Evolutionary conservation across 2,113 vertebrate genomes (phyloP).

Genomic region (Prunella himalayana): DNA sequence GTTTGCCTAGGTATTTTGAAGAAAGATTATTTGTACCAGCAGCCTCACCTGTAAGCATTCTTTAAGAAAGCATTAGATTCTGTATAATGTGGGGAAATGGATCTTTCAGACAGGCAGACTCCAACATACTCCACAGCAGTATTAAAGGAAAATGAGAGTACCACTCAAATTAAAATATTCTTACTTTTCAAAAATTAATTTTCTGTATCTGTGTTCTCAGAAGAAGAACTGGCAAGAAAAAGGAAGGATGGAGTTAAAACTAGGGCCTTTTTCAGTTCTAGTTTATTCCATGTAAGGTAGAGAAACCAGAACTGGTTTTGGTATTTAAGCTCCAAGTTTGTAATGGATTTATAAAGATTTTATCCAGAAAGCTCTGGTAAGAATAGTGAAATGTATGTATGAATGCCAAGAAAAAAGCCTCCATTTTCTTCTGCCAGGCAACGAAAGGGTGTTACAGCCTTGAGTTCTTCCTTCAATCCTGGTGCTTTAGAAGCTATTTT

Average conservation of each 20-base stretch:
- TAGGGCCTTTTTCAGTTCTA: not conserved
- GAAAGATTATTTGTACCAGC: not conserved
- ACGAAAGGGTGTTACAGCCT: not conserved
- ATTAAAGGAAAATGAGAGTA: not conserved
- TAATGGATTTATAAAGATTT: not conserved
- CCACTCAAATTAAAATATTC: not conserved
- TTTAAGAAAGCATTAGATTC: not conserved
- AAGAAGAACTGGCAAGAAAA: not conserved
- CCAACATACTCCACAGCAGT: not conserved
- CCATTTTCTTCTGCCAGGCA: not conserved
- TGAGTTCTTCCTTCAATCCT: not conserved
- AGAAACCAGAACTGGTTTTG: not conserved
- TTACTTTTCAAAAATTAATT: not conserved
- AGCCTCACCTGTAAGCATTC: not conserved
- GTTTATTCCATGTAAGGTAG: not conserved
- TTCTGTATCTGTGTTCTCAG: not conserved
- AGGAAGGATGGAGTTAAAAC: not conserved
- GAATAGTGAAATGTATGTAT: not conserved
- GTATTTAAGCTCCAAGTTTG: not conserved
- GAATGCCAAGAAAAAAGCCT: not conserved
- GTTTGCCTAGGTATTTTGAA: not conserved
- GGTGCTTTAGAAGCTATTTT: not conserved
- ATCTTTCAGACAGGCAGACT: not conserved
- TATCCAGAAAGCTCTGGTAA: not conserved
- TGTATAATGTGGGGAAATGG: not conserved